These are phyloP conservation scores for Brachyptera putata DNA, from an alignment of 2,888 invertebrate species.

Conservation along the genomic window DNA sequence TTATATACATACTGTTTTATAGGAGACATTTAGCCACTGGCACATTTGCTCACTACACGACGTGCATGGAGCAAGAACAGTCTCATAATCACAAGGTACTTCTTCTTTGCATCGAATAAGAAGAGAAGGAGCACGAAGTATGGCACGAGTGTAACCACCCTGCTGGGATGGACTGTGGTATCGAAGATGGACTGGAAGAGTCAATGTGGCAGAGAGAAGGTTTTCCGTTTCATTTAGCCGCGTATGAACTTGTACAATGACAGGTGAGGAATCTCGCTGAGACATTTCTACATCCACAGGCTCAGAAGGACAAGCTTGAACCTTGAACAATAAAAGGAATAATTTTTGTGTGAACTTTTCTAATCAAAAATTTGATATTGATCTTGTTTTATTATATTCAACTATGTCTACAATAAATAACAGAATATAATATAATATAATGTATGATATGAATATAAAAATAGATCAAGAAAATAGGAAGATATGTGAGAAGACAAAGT, in stretches of 20 bases:
- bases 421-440: too few relatives aligned
- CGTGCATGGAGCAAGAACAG: slow-evolving; percentile 44
- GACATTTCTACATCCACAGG: slow-evolving; percentile 45
- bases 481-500: too few relatives aligned
- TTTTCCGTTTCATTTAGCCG: slow-evolving; percentile 39
- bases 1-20: slow-evolving; percentile 46
- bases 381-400: too few relatives aligned
- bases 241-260: slow-evolving; percentile 43
- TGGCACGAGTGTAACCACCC: slow-evolving; percentile 42
- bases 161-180: slow-evolving; percentile 48
- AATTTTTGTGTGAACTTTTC: neutral
- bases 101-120: slow-evolving; percentile 35
- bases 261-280: slow-evolving; percentile 43
- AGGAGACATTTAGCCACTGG: slow-evolving; percentile 46
- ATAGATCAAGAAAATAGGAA: too few relatives aligned
- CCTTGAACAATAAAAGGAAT: slow-evolving; percentile 9
- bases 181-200: slow-evolving; percentile 48
- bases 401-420: too few relatives aligned
- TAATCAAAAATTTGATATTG: too few relatives aligned
- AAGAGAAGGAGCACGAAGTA: slow-evolving; percentile 35
- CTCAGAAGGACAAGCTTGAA: slow-evolving; percentile 39
- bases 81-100: slow-evolving; percentile 39
- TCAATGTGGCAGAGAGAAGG: slow-evolving; percentile 36
- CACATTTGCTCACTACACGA: slow-evolving; percentile 38
- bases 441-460: too few relatives aligned